A percentile compares a stretch with the other conserved stretches of the same genome.
phyloP scores from a whole-genome alignment of 2,113 vertebrate species.

The Anhinga rufa region DNA sequence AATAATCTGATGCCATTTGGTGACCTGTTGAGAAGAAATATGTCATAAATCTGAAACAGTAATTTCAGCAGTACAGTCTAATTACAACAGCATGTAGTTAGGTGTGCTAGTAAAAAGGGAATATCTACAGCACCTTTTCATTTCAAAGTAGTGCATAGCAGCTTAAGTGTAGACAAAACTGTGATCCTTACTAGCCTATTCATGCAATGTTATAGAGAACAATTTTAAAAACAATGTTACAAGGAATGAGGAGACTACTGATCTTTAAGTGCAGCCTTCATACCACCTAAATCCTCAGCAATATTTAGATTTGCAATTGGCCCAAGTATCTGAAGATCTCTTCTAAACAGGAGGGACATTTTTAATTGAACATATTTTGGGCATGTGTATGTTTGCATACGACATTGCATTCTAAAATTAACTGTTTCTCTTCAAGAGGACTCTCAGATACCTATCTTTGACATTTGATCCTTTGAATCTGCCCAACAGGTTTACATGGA shows the following conservation, averaged over 20 bases:
- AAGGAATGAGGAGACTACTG: not conserved
- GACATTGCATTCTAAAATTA: not conserved
- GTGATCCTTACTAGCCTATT: not conserved
- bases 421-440: not conserved
- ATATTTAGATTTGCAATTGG: not conserved
- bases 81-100: not conserved
- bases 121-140: not conserved
- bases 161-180: not conserved
- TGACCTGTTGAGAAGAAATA: not conserved
- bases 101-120: not conserved
- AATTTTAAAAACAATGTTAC: not conserved
- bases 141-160: not conserved
- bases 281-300: not conserved
- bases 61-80: not conserved
- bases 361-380: not conserved
- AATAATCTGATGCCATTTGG: not conserved
- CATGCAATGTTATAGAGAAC: not conserved
- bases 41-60: not conserved
- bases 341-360: not conserved
- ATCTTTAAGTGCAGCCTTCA: not conserved
- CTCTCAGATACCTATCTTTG: not conserved
- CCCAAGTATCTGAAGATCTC: not conserved
- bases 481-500: not conserved
- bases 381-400: not conserved
- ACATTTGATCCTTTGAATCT: not conserved